Evolutionary conservation across 2,113 vertebrate species (phyloP), one percentile per base, ranked within the genome.

Genomic region (Vulpes lagopus): DNA sequence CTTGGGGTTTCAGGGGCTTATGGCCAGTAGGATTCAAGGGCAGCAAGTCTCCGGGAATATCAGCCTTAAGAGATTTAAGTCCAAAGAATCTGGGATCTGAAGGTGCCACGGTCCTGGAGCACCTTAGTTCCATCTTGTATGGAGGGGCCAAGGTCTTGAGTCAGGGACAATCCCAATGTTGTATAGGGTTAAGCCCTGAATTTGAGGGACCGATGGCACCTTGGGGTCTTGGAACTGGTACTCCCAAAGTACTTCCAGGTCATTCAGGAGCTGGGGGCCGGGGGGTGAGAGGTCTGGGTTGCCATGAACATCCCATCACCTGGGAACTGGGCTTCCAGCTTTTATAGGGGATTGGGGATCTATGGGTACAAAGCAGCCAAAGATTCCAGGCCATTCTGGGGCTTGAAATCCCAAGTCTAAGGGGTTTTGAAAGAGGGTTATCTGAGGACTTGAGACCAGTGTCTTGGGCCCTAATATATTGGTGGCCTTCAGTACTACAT

Each of bases 221-320:
- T 81, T 93, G 65, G 43, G 69, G 53, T 95, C 93, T 96, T 95
- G 59, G 80, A 94, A 43, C 38, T 71, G 89, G 92, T 83, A 89
- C 82, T 95, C 89, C 64, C 88, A 93, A 95, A 97, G 93, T 55
- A 97, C 78, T 53, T 64, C 71, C 20, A 89, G 53, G 35, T 97
- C 62, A 73, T 51, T 87, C 57, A 89, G 65, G 93, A 67, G 16
- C 79, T 87, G 27, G 38, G 62, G 32, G 20, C 65, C 49, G 74
- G 84, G 9, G 71, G 17, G 49, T 57, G 89, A 93, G 49, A 79
- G 73, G 74, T 94, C 93, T 73, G 78, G 51, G 73, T 86, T 62
- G 49, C 83, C 82, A 91, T 69, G 91, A 88, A 91, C 23, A 74
- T 59, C 3, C 32, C 71, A 91, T 78, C 76, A 84, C 78, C 87